Evolutionary conservation across 2,113 vertebrate genomes (phyloP), one percentile per base, ranked within the genome.

Genomic region (Percina caprodes): DNA sequence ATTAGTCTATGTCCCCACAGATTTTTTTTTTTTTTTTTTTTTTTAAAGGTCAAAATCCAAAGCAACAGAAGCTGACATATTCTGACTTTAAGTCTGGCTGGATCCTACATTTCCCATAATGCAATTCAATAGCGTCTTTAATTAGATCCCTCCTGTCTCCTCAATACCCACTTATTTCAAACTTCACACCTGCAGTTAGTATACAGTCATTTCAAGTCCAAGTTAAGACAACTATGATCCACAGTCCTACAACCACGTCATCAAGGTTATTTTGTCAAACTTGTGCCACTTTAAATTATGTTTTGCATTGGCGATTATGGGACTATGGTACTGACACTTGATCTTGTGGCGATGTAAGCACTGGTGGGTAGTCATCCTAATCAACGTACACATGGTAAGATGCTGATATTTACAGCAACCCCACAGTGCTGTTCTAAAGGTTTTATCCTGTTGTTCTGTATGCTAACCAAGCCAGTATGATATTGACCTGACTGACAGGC

Each of bases 401-500:
- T 11, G 66, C 6, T 19, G 14, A 18, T 23, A 48, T 66, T n/a
- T 2, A 55, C 26, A n/a, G 19, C 51, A 52, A 30, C 11, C 35
- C 35, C 49, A 46, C 68, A 55, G 79, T 3, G 11, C 14, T 39
- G 42, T 21, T 51, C 52, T 26, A 63, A 45, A 33, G 5, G 21
- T 30, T 59, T 59, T 70, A 33, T 58, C 11, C 45, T 24, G 68
- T 61, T 54, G 61, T 71, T 55, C 59, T 46, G 35, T 67, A 78
- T 35, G 62, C 65, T 18, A 48, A 71, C 35, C 59, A 70, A 48
- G 63, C 48, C 58, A 55, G 66, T 67, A 84, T 77, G 82, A 82
- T 80, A 69, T 55, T 77, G 42, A 74, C 52, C 51, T 68, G 42
- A 74, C 79, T 74, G 75, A 87, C 80, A 87, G 71, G 70, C 62